Conservation (phyloP, 2,888 invertebrate genomes). For the Eilema caniola region DNA sequence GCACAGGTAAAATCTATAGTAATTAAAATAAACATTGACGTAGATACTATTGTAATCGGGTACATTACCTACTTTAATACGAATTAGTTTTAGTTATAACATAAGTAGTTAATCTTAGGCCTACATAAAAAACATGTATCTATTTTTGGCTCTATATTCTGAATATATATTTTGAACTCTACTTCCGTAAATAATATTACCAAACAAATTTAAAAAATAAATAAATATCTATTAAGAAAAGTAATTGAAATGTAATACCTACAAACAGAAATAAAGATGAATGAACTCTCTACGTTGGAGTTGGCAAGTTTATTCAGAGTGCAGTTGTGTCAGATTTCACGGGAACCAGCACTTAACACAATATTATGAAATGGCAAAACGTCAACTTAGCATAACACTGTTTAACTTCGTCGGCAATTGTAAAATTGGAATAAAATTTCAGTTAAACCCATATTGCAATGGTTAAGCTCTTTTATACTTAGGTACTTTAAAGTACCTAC, state of each 20-base stretch:
- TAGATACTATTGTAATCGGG: too few relatives aligned
- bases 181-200: conserved; percentile 15
- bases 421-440: conserved; percentile 57
- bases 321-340: conserved; percentile 76
- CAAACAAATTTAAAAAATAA: conserved; percentile 26
- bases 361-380: conserved; percentile 77
- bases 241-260: conserved; percentile 26
- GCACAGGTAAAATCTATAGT: too few relatives aligned
- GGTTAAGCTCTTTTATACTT: conserved; percentile 26
- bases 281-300: conserved; percentile 63
- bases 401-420: conserved; percentile 68
- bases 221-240: conserved; percentile 36
- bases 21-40: too few relatives aligned
- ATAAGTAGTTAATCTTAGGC: too few relatives aligned
- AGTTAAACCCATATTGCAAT: conserved; percentile 22
- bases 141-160: too few relatives aligned
- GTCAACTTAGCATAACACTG: conserved; percentile 77
- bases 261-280: conserved; percentile 54
- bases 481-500: conserved; percentile 7
- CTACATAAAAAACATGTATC: too few relatives aligned
- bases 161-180: background rate
- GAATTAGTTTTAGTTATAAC: too few relatives aligned
- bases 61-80: too few relatives aligned
- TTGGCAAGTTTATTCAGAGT: conserved; percentile 74
- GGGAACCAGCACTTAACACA: conserved; percentile 74